Percentiles rank a stretch among this genome's conserved stretches.
These are phyloP conservation scores for Cynodonichthys magdalenae DNA, from an alignment of 2,797 vertebrate species.

Conservation along the genomic window DNA sequence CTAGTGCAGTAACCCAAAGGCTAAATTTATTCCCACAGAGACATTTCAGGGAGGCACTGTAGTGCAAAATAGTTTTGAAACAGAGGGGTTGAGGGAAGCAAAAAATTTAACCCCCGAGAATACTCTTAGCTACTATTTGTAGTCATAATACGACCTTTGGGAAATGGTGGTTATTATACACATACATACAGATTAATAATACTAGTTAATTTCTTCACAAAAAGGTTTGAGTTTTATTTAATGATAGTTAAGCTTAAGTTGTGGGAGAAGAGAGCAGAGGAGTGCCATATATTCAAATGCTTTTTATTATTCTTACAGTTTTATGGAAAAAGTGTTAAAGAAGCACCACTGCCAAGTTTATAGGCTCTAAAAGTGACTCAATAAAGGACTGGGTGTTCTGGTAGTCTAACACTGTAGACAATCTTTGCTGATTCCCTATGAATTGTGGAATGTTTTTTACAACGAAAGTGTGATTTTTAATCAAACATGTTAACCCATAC, in stretches of 20 bases:
- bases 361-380: not conserved
- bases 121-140: slow-evolving; percentile 35
- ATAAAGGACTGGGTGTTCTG: slow-evolving; percentile 1
- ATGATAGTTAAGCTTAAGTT: not conserved
- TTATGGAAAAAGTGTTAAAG: too few relatives aligned
- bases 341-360: too few relatives aligned
- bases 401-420: too few relatives aligned
- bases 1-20: slow-evolving; percentile 43
- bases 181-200: not conserved
- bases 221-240: slow-evolving; percentile 1
- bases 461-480: not conserved
- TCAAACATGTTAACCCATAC: slow-evolving; percentile 1
- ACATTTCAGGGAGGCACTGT: slow-evolving; percentile 38
- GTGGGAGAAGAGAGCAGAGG: not conserved
- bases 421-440: too few relatives aligned
- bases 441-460: not conserved
- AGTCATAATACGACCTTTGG: slow-evolving; percentile 56
- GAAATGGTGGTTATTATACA: slow-evolving; percentile 26
- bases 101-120: slow-evolving; percentile 38
- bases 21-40: slow-evolving; percentile 56
- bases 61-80: slow-evolving; percentile 46
- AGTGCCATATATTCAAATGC: not conserved
- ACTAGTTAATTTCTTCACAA: not conserved
- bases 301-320: too few relatives aligned
- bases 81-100: slow-evolving; percentile 42